These are phyloP conservation scores for Cydia pomonella DNA, from an alignment of 1,140 invertebrate species.

Conservation along the genomic window DNA sequence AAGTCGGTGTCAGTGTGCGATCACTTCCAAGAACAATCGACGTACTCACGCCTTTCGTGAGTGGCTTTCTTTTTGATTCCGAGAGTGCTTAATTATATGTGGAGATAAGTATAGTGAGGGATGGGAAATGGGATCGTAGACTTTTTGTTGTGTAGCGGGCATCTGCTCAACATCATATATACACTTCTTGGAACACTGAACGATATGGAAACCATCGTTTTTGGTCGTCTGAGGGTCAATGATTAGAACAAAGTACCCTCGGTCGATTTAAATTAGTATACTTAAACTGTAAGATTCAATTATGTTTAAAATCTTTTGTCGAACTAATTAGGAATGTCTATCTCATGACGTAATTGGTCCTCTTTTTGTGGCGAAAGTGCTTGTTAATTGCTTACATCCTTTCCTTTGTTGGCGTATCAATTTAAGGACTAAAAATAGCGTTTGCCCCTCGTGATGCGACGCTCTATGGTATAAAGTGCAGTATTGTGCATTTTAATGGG, in stretches of 20 bases:
- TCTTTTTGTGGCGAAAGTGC: conserved; percentile 55
- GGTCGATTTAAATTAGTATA: background rate
- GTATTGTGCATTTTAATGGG: conserved; percentile 78
- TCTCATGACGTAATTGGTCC: conserved; percentile 6
- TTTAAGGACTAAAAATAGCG: conserved; percentile 75
- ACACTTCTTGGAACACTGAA: conserved; percentile 36
- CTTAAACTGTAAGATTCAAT: background rate
- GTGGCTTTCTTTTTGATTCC: conserved; percentile 70
- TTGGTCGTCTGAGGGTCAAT: background rate
- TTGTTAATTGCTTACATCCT: conserved; percentile 77
- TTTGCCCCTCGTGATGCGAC: conserved; percentile 61
- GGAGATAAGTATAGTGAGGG: conserved; percentile 48
- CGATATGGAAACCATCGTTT: conserved; percentile 32
- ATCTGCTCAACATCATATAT: conserved; percentile 44
- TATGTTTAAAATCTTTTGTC: background rate
- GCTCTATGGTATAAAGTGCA: conserved; percentile 73
- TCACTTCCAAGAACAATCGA: conserved; percentile 73
- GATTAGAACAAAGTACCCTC: background rate
- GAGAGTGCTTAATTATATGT: conserved; percentile 66
- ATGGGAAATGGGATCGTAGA: conserved; percentile 53
- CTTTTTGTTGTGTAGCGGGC: conserved; percentile 49
- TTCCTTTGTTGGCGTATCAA: conserved; percentile 75
- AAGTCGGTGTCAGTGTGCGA: conserved; percentile 67
- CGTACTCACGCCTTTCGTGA: conserved; percentile 69
- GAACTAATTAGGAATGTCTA: background rate